Evolutionary conservation across 2,888 invertebrate species (phyloP), one percentile per base, ranked within the genome.

Genomic region (Watsonalla binaria): DNA sequence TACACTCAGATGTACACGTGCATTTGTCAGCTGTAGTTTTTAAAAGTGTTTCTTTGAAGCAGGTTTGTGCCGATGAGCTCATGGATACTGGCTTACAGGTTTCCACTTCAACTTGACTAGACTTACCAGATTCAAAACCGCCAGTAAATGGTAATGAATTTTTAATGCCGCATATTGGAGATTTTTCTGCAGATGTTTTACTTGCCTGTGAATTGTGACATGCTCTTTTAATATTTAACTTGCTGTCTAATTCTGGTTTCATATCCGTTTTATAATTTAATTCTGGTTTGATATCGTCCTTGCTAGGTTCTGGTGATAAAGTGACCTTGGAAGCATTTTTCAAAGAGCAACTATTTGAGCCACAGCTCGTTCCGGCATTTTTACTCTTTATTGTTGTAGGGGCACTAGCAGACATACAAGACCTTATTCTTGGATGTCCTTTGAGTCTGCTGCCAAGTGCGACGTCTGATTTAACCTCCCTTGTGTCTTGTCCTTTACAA

Each of bases 381-480:
- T 35, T 51, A 8, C 53, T 58, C 6, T 8, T 13, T 13, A 45
- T 49, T 42, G 54, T 39, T 53, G 53, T 59, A 11, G 56, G 52
- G 11, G 51, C 14, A n/a, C 49, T 51, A 6, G 56, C 54, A 6
- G 63, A 62, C 15, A 53, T 54, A 34, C 62, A 63, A 9, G 56
- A 7, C 0, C 60, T 47, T 34, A 59, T 37, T 51, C 50, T 60
- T 1, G 55, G 56, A 11, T 63, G 58, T 13, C 47, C 54, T 55
- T 58, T 58, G 13, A 54, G 45, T 13, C 56, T 49, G 39, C 55
- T 58, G 5, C 42, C 54, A 5, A 46, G 37, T 24, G 33, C 14
- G 42, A 48, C 45, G 45, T 62, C 62, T 5, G 65, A 61, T 47
- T 58, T 59, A 0, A 57, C 50, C 51, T 55, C 35, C 49, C 55